phyloP scores from a whole-genome alignment of 2,888 invertebrate species.

The Scrobipalpa atriplicella region DNA sequence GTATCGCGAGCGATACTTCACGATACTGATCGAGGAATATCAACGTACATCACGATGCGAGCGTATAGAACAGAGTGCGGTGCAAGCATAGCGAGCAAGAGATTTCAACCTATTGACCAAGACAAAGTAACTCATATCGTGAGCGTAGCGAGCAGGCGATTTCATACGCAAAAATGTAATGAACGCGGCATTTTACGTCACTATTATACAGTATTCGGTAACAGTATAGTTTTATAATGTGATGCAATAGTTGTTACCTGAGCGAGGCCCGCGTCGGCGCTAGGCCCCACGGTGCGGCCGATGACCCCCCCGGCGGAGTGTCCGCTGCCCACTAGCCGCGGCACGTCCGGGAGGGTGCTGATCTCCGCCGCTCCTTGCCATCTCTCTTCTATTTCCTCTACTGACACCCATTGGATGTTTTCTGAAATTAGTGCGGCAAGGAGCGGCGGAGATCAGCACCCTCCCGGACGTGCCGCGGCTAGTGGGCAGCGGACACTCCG shows the following conservation, averaged over 20 bases:
- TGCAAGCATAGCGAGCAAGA: too few relatives aligned
- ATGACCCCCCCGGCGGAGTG: conserved; percentile 99
- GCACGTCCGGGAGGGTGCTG: conserved; percentile 91
- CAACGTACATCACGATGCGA: too few relatives aligned
- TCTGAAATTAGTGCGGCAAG: conserved; percentile 74
- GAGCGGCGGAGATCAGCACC: conserved; percentile 86
- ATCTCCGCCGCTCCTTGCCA: conserved; percentile 86
- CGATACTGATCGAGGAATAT: too few relatives aligned
- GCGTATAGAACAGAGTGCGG: too few relatives aligned
- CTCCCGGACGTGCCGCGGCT: conserved; percentile 93
- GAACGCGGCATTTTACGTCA: too few relatives aligned
- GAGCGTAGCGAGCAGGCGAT: too few relatives aligned
- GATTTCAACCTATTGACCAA: too few relatives aligned
- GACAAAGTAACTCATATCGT: too few relatives aligned
- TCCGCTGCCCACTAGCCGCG: conserved; percentile 95
- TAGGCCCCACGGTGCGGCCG: conserved; percentile 93
- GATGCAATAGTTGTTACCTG: conserved; percentile 74
- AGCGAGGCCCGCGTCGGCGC: conserved; percentile 72
- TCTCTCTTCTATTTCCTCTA: conserved; percentile 95
- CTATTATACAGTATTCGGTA: too few relatives aligned
- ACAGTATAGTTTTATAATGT: too few relatives aligned
- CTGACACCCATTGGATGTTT: conserved; percentile 97
- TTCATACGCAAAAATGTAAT: too few relatives aligned
- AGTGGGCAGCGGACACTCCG: conserved; percentile 97
- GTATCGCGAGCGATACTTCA: too few relatives aligned